Percentiles rank a stretch among this genome's conserved stretches.
phyloP scores from a whole-genome alignment of 2,888 invertebrate genomes.

The Rosalia funebris region DNA sequence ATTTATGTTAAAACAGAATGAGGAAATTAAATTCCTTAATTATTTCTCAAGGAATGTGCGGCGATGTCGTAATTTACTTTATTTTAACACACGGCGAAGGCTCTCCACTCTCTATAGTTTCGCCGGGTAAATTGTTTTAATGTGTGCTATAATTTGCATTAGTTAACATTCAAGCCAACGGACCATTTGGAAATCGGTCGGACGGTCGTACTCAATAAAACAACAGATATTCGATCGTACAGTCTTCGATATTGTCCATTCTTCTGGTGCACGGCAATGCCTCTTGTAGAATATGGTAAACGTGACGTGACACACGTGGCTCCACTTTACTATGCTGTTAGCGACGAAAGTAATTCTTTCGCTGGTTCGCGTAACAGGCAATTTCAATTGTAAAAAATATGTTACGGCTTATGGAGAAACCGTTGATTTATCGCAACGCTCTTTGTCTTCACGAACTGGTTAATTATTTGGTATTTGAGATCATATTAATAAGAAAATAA shows the following conservation, averaged over 20 bases:
- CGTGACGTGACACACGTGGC: neutral
- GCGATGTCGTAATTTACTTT: slow-evolving; percentile 6
- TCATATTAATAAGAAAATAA: neutral
- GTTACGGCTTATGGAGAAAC: neutral
- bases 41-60: neutral
- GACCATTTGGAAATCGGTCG: neutral
- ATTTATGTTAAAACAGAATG: neutral
- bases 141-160: neutral
- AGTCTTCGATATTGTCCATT: neutral
- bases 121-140: neutral
- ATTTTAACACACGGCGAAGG: slow-evolving; percentile 4
- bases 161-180: neutral
- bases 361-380: no score
- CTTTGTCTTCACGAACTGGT: neutral
- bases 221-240: neutral
- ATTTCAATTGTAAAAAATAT: neutral
- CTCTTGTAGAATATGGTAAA: neutral
- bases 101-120: neutral
- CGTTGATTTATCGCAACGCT: neutral
- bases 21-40: slow-evolving; percentile 6
- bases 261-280: neutral
- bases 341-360: neutral
- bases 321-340: neutral
- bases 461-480: neutral
- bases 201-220: neutral